A percentile compares a stretch with the other conserved stretches of the same genome.
Conservation (phyloP, 23 tunicate genomes). For the Diplosoma virens region DNA sequence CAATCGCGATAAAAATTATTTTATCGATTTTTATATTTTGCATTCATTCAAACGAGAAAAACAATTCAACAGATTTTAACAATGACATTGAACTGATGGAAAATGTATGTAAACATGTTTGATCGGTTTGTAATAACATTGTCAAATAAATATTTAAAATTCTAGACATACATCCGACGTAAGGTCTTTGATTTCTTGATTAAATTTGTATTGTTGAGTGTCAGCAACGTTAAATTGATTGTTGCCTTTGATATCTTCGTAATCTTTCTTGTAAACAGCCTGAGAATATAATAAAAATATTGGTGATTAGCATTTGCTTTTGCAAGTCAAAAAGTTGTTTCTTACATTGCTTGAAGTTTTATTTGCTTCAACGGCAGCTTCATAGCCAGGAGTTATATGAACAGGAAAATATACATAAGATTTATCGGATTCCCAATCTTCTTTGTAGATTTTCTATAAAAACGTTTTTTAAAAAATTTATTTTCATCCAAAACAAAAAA, state of each 20-base stretch:
- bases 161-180: constrained; percentile 20
- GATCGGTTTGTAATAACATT: too few relatives aligned
- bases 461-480: too few relatives aligned
- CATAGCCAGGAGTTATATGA: constrained; percentile 96
- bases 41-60: too few relatives aligned
- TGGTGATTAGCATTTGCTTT: background rate
- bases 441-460: constrained; percentile 63
- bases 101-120: too few relatives aligned
- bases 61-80: too few relatives aligned
- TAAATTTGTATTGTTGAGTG: constrained; percentile 67
- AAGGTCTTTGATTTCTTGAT: constrained; percentile 2
- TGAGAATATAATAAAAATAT: background rate
- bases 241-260: constrained; percentile 20
- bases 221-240: constrained; percentile 67
- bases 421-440: constrained; percentile 95
- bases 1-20: too few relatives aligned
- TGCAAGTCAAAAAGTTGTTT: background rate
- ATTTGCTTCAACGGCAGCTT: constrained; percentile 55
- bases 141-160: too few relatives aligned
- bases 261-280: constrained; percentile 68
- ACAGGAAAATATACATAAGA: constrained; percentile 83
- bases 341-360: constrained; percentile 77
- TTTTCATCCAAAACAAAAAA: too few relatives aligned
- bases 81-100: too few relatives aligned
- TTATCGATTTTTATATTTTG: too few relatives aligned